These are phyloP conservation scores for Lumbricus terrestris DNA, from an alignment of 2,888 invertebrate genomes.

Conservation along the genomic window DNA sequence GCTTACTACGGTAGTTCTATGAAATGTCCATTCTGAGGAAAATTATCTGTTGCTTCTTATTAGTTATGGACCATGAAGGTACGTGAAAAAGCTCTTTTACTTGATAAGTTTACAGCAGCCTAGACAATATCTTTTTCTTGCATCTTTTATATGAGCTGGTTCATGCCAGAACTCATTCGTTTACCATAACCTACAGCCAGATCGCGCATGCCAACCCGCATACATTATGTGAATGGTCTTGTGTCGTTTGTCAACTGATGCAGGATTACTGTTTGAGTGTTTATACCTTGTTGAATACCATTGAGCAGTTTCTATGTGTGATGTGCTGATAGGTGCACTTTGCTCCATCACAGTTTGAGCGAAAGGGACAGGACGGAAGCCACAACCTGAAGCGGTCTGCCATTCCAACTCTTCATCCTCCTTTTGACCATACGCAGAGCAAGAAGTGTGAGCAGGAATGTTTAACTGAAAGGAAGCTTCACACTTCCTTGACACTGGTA, in stretches of 20 bases:
- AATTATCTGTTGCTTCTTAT: too few species aligned
- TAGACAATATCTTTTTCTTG: too few species aligned
- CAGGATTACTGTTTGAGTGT: too few species aligned
- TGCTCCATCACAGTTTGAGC: neutral
- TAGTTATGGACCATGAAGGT: too few species aligned
- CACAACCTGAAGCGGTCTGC: neutral
- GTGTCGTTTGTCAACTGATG: neutral
- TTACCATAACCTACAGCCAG: too few species aligned
- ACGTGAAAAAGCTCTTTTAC: too few species aligned
- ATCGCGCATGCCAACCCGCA: neutral
- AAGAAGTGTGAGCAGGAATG: neutral
- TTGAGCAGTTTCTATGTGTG: neutral
- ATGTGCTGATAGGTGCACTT: neutral
- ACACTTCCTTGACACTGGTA: neutral
- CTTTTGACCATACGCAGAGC: neutral
- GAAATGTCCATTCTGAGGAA: too few species aligned
- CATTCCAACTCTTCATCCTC: neutral
- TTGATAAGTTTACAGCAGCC: too few species aligned
- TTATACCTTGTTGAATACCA: neutral
- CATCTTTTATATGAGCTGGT: too few species aligned
- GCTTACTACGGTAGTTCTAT: too few species aligned
- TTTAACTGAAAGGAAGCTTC: neutral
- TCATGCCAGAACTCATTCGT: too few species aligned
- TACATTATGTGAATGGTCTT: neutral
- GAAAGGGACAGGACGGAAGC: neutral